phyloP scores from a whole-genome alignment of 2,113 vertebrate genomes.

The Edolisoma coerulescens region DNA sequence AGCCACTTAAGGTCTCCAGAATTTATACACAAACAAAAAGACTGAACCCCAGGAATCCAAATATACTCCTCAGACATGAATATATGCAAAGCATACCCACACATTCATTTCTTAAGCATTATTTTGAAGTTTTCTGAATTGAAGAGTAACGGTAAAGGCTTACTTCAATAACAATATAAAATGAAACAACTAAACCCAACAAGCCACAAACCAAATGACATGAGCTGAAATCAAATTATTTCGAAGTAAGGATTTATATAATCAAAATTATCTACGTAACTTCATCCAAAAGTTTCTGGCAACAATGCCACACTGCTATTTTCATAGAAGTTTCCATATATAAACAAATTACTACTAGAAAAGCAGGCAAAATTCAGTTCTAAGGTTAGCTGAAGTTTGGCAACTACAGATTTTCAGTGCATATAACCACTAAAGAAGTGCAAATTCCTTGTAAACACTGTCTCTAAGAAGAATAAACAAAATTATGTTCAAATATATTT shows the following conservation, averaged over 20 bases:
- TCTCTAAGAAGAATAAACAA: neutral
- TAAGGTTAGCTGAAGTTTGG: neutral
- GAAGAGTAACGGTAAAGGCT: neutral
- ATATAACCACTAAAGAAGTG: neutral
- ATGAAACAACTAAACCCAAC: neutral
- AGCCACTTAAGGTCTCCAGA: neutral
- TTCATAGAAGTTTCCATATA: neutral
- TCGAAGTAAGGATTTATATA: neutral
- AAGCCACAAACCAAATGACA: neutral
- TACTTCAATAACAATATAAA: neutral
- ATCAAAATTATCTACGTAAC: neutral
- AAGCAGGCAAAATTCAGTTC: neutral
- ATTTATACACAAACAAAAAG: neutral
- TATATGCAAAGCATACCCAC: neutral
- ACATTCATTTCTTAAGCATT: neutral
- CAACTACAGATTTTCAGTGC: neutral
- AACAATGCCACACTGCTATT: neutral
- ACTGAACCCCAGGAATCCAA: neutral
- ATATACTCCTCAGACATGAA: neutral
- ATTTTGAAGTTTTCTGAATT: neutral
- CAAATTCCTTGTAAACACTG: neutral
- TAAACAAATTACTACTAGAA: neutral
- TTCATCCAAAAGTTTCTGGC: neutral
- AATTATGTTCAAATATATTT: neutral
- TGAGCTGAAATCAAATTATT: neutral